These are phyloP conservation scores for Sinonovacula constricta DNA, from an alignment of 1,140 invertebrate genomes.

Conservation along the genomic window DNA sequence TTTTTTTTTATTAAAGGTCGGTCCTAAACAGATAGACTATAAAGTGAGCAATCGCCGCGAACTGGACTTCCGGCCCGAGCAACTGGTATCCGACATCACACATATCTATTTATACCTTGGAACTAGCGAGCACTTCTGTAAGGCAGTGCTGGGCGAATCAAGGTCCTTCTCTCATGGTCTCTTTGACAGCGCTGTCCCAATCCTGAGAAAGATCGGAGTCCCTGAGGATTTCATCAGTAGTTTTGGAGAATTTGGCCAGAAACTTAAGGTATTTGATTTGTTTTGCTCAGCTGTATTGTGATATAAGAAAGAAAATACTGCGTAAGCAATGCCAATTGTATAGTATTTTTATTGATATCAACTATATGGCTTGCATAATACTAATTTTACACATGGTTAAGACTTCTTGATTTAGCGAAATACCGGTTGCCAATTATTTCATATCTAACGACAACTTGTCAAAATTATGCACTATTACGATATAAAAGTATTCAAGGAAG, in stretches of 20 bases:
- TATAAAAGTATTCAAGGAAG: no score
- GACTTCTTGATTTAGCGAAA: no score
- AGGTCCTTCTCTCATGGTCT: slow-evolving; percentile 93
- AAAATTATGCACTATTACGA: no score
- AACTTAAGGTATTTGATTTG: slow-evolving; percentile 70
- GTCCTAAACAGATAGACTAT: slow-evolving; percentile 80
- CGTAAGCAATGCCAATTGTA: no score
- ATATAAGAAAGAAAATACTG: no score
- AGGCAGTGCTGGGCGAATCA: slow-evolving; percentile 93
- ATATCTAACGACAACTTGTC: no score
- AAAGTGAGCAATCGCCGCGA: slow-evolving; percentile 90
- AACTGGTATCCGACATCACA: slow-evolving; percentile 93
- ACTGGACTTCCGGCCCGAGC: slow-evolving; percentile 94
- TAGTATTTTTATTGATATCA: no score
- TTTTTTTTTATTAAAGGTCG: no score
- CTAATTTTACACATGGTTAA: no score
- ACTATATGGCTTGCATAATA: no score
- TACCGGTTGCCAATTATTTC: no score
- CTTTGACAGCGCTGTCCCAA: slow-evolving; percentile 87
- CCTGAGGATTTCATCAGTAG: slow-evolving; percentile 64
- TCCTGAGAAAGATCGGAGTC: slow-evolving; percentile 75
- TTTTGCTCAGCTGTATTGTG: no score
- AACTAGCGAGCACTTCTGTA: slow-evolving; percentile 85
- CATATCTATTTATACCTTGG: slow-evolving; percentile 94
- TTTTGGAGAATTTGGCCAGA: slow-evolving; percentile 71